These are phyloP conservation scores for Pygathrix nemaeus DNA, from an alignment of 2,113 vertebrate genomes.

Conservation along the genomic window DNA sequence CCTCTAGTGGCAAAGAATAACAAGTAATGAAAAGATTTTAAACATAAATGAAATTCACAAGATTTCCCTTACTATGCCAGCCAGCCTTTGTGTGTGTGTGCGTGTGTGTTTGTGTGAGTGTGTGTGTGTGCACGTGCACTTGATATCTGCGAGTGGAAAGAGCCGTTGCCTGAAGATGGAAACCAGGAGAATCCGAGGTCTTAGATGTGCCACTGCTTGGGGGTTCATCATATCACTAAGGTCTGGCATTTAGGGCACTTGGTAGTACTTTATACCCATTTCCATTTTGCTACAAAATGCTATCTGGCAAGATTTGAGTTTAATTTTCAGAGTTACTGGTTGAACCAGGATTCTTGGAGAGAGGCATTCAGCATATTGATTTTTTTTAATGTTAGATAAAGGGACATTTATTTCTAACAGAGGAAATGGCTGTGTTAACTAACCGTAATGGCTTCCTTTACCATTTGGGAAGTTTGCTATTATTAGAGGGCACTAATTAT, in stretches of 20 bases:
- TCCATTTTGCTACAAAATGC: neutral
- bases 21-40: neutral
- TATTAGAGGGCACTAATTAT: slow-evolving; percentile 65
- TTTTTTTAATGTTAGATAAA: slow-evolving; percentile 70
- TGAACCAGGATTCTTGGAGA: slow-evolving; percentile 63
- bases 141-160: neutral
- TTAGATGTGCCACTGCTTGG: neutral
- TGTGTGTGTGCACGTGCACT: neutral
- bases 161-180: neutral
- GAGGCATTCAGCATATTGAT: slow-evolving; percentile 71
- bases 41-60: neutral
- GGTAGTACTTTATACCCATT: neutral
- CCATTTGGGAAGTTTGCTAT: slow-evolving; percentile 59
- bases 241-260: neutral
- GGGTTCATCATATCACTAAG: neutral
- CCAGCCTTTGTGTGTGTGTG: neutral
- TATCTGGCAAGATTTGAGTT: slow-evolving; percentile 47
- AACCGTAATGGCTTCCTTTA: slow-evolving; percentile 73
- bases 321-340: slow-evolving; percentile 63
- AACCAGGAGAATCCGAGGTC: neutral
- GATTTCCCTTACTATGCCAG: neutral
- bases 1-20: neutral
- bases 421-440: slow-evolving; percentile 75
- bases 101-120: neutral
- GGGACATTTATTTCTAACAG: slow-evolving; percentile 74